These are phyloP conservation scores for Ptycholaimellus sp. DNA, from an alignment of 2,888 invertebrate genomes.

Conservation along the genomic window DNA sequence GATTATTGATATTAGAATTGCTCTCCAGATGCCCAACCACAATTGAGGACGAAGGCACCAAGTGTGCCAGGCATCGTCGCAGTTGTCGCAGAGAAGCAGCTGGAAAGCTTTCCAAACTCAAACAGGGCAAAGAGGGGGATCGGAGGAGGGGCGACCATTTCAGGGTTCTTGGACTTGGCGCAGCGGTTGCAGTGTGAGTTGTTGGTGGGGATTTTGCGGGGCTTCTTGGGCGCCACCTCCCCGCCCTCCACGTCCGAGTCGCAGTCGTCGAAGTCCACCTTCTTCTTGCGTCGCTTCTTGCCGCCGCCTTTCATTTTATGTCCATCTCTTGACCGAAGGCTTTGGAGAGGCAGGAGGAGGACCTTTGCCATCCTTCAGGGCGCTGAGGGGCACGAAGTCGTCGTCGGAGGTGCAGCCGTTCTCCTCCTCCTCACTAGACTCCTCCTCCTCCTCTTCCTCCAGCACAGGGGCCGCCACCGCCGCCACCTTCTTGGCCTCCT, in stretches of 20 bases:
- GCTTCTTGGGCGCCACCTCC: slow-evolving; percentile 28
- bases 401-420: slow-evolving; percentile 51
- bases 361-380: too few relatives aligned
- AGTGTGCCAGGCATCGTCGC: slow-evolving; percentile 87
- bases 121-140: slow-evolving; percentile 2
- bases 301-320: slow-evolving; percentile 7
- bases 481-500: slow-evolving; percentile 5
- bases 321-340: too few relatives aligned
- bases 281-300: slow-evolving; percentile 10
- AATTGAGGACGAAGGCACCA: slow-evolving; percentile 74
- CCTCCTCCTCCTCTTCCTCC: slow-evolving; percentile 33
- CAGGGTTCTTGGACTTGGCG: slow-evolving; percentile 68
- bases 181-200: slow-evolving; percentile 70
- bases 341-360: background rate
- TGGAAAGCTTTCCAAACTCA: slow-evolving; percentile 16
- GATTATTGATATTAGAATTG: too few relatives aligned
- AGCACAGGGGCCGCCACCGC: slow-evolving; percentile 23
- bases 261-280: slow-evolving; percentile 3
- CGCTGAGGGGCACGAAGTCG: slow-evolving; percentile 11
- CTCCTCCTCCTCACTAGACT: slow-evolving; percentile 44
- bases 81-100: slow-evolving; percentile 80
- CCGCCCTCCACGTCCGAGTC: slow-evolving; percentile 11
- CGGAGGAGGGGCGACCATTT: slow-evolving; percentile 37
- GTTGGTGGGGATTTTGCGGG: slow-evolving; percentile 25
- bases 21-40: too few relatives aligned